Base-by-base conservation (phyloP, 1,140 invertebrate genomes). In the Oedothorax gibbosus region DNA sequence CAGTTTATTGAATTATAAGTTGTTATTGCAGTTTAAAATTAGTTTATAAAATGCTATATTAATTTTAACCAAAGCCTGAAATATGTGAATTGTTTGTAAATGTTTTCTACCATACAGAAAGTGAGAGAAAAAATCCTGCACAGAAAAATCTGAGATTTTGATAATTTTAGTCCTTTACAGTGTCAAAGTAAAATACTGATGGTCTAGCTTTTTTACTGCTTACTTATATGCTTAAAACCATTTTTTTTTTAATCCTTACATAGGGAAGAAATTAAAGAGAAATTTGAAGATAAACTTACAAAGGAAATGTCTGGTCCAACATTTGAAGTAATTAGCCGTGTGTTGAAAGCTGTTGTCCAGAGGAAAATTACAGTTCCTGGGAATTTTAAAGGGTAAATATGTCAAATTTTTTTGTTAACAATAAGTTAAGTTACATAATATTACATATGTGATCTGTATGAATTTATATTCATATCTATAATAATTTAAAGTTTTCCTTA, bases 331-430 rank as follows among this genome's bases (percentile, higher is more conserved):
- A 92, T 99, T 56, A 96, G 96, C 20, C 96, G 95, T 91, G 93
- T 99, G 14, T 99, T 99, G 95, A 99, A 99, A 90, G 95, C 95
- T 64, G 94, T 99, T 64, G 96, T 98, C 10, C 97, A 97, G 85
- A 93, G 97, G 85, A 98, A 99, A 90, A 94, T 99, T 49, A 99
- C 97, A 7, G 95, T 96, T 8, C 98, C 98, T 35, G 97, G 97
- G 57, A 93, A 92, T 87, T 99, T 99, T 90, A 92, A 94, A 86
- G 96, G 97, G 96, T 96, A 92, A 4, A 5, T 35, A 35, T 35
- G 5, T 35, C 1, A 35, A 1, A 35, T 35, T 35, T 35, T n/a
- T 35, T 35, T 5, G 5, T 35, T 35, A 35, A 35, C 5, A 35
- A 35, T 35, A 5, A 35, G 35, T 35, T 35, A 5, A 1, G 35